Percentiles rank a stretch among this genome's conserved stretches.
Evolutionary conservation across 2,888 invertebrate genomes (phyloP).

Genomic region (Eubasilissa splendida): DNA sequence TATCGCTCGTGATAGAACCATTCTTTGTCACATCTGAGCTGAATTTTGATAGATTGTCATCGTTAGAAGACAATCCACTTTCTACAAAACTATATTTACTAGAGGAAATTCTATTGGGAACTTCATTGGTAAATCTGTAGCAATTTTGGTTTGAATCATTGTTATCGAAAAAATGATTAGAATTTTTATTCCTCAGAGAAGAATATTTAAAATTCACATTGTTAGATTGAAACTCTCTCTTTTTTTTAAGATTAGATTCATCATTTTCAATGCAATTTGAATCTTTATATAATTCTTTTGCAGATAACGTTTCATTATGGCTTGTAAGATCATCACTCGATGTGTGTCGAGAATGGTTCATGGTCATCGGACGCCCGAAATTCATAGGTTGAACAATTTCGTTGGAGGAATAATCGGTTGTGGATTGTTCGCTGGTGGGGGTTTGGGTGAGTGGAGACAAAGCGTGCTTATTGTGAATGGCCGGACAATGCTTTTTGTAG

Average conservation of each 20-base stretch:
- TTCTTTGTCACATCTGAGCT: conserved; percentile 14
- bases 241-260: no score
- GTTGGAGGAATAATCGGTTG: conserved; percentile 66
- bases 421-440: conserved; percentile 63
- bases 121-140: no score
- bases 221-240: no score
- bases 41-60: neutral
- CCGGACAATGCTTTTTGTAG: conserved; percentile 74
- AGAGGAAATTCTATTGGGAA: no score
- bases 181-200: no score
- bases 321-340: conserved; percentile 3
- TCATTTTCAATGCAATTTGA: no score
- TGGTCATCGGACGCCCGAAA: neutral
- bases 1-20: conserved; percentile 15
- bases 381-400: conserved; percentile 62
- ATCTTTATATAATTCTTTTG: no score
- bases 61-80: neutral
- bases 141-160: no score
- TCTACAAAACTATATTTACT: no score
- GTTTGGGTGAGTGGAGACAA: conserved; percentile 21
- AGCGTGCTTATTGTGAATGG: conserved; percentile 41
- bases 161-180: no score
- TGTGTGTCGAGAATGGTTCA: conserved; percentile 20
- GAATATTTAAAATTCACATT: no score
- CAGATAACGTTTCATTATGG: neutral